phyloP scores from a whole-genome alignment of 2,797 vertebrate genomes.

The Sebastes cheni region DNA sequence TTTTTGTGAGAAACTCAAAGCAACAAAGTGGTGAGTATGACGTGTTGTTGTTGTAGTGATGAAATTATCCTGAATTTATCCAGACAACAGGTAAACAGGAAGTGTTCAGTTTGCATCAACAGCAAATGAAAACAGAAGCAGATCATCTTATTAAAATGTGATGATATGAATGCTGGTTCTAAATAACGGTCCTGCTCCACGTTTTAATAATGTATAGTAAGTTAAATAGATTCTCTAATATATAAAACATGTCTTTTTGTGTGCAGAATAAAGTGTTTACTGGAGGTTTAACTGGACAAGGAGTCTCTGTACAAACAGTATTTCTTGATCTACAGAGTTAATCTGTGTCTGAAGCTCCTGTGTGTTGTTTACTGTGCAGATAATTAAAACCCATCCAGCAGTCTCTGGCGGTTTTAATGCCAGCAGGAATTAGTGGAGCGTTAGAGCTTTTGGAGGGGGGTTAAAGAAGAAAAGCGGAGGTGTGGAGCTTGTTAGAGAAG shows the following conservation, averaged over 20 bases:
- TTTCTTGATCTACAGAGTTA: background rate
- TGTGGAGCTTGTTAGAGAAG: slow-evolving; percentile 34
- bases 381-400: slow-evolving; percentile 27
- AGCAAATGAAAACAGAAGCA: background rate
- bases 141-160: background rate
- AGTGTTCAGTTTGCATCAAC: background rate
- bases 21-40: background rate
- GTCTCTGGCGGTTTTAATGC: slow-evolving; percentile 5
- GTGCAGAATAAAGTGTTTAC: background rate
- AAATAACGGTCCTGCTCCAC: background rate
- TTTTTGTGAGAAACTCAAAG: background rate
- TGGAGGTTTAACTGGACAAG: background rate
- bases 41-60: background rate
- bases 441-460: slow-evolving; percentile 2
- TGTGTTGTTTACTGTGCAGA: slow-evolving; percentile 5
- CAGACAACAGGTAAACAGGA: background rate
- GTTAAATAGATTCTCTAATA: background rate
- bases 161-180: background rate
- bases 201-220: background rate
- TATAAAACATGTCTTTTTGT: background rate
- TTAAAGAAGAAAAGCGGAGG: slow-evolving; percentile 10
- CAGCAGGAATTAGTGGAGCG: slow-evolving; percentile 9
- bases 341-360: background rate
- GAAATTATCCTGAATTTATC: background rate
- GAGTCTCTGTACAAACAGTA: background rate